A percentile compares a stretch with the other conserved stretches of the same genome.
These are phyloP conservation scores for Halcyon malimbica DNA, from an alignment of 2,113 vertebrate species.

Conservation along the genomic window DNA sequence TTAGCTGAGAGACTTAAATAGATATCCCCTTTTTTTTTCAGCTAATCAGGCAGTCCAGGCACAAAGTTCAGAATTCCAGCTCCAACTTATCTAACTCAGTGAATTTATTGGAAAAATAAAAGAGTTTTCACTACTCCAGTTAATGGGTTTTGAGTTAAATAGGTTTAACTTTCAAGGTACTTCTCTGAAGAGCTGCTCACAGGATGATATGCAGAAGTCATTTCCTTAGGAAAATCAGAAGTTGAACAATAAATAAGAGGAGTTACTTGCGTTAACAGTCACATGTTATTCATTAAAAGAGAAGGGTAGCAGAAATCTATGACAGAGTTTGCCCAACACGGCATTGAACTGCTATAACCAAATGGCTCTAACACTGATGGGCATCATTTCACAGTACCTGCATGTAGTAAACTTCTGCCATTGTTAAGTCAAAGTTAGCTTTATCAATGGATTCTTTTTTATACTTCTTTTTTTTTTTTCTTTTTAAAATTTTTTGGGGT, in stretches of 20 bases:
- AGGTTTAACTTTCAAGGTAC: slow-evolving; percentile 87
- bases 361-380: slow-evolving; percentile 91
- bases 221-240: slow-evolving; percentile 79
- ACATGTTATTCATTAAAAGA: slow-evolving; percentile 92
- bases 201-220: slow-evolving; percentile 83
- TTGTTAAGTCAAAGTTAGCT: slow-evolving; percentile 84
- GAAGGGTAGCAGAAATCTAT: slow-evolving; percentile 88
- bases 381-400: slow-evolving; percentile 94
- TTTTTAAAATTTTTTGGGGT: background rate
- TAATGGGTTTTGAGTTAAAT: slow-evolving; percentile 97
- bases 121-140: slow-evolving; percentile 96
- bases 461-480: background rate
- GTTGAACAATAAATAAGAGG: slow-evolving; percentile 98
- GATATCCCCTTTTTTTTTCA: slow-evolving; percentile 84
- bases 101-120: slow-evolving; percentile 89
- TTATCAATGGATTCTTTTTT: slow-evolving; percentile 71
- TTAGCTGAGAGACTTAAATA: slow-evolving; percentile 89
- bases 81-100: slow-evolving; percentile 83
- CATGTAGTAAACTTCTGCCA: slow-evolving; percentile 84
- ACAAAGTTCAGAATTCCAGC: slow-evolving; percentile 85
- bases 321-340: slow-evolving; percentile 78
- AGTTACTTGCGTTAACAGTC: slow-evolving; percentile 97
- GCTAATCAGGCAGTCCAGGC: slow-evolving; percentile 77
- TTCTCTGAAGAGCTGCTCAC: slow-evolving; percentile 88
- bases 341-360: slow-evolving; percentile 83